phyloP scores from a whole-genome alignment of 2,888 invertebrate genomes.

The Mythimna impura region DNA sequence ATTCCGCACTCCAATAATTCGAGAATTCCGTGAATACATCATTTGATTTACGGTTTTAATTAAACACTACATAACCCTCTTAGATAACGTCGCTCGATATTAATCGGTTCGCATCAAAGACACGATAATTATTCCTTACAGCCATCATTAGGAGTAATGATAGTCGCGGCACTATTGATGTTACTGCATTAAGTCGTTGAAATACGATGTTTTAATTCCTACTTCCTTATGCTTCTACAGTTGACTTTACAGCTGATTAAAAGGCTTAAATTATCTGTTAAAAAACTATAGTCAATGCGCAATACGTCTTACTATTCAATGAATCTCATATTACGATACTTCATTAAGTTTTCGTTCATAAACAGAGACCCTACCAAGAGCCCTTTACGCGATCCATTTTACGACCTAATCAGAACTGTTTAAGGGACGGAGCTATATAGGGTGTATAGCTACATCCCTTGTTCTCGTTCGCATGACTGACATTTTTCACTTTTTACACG shows the following conservation, averaged over 20 bases:
- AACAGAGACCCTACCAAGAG: not conserved
- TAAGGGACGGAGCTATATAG: no score
- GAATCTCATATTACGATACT: not conserved
- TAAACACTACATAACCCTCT: conserved; percentile 28
- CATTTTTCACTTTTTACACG: no score
- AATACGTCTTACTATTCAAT: conserved; percentile 8
- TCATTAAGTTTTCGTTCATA: not conserved
- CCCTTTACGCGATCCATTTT: no score
- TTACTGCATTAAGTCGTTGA: conserved; percentile 1
- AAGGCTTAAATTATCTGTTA: not conserved
- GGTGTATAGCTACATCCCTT: no score
- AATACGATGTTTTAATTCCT: conserved; percentile 17
- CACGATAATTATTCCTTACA: conserved; percentile 40
- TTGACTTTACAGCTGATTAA: conserved; percentile 17
- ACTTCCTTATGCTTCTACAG: conserved; percentile 22
- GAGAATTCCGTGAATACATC: conserved; percentile 62
- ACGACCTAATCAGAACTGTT: no score
- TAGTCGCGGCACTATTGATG: conserved; percentile 50
- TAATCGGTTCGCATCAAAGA: conserved; percentile 43
- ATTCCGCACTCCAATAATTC: conserved; percentile 67
- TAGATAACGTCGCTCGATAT: conserved; percentile 28
- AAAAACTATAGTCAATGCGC: not conserved
- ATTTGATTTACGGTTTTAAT: conserved; percentile 43
- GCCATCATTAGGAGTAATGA: conserved; percentile 43
- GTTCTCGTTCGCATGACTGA: no score